These are phyloP conservation scores for Meandrina meandrites DNA, from an alignment of 92 coral and sea anemone genomes.

Conservation along the genomic window DNA sequence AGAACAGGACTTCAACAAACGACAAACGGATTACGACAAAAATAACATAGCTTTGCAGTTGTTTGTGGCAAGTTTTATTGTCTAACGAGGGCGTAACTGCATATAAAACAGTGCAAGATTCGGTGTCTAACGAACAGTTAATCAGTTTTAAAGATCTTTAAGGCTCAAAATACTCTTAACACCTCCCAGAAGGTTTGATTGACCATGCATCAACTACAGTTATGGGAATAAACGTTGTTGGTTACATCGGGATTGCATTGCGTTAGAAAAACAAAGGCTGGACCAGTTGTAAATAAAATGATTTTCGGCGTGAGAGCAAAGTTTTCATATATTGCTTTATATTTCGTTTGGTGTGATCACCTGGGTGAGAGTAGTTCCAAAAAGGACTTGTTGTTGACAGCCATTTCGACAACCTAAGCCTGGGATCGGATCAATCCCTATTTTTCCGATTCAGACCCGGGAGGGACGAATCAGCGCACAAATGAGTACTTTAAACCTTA, in stretches of 20 bases:
- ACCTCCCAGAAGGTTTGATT: background rate
- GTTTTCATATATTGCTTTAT: background rate
- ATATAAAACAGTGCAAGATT: background rate
- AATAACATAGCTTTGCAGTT: conserved; percentile 20
- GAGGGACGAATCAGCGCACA: too few relatives aligned
- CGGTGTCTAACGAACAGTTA: background rate
- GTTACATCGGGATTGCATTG: background rate
- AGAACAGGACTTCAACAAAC: conserved; percentile 3
- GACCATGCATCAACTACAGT: background rate
- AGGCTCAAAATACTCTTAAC: too few relatives aligned
- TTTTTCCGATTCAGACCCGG: too few relatives aligned
- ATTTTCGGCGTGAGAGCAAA: background rate
- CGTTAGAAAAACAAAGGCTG: background rate
- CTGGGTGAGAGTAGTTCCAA: background rate
- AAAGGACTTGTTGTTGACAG: too few relatives aligned
- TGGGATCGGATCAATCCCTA: too few relatives aligned
- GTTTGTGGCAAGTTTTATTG: conserved; percentile 30
- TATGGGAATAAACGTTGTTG: background rate
- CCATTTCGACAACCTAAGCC: too few relatives aligned
- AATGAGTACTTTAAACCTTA: too few relatives aligned
- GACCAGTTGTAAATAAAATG: conserved; percentile 28
- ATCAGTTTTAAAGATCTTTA: background rate
- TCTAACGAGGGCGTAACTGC: conserved; percentile 42
- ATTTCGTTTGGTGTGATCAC: background rate
- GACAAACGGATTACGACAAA: conserved; percentile 8